Evolutionary conservation across 1,140 invertebrate genomes (phyloP).

Genomic region (Formica selysi): DNA sequence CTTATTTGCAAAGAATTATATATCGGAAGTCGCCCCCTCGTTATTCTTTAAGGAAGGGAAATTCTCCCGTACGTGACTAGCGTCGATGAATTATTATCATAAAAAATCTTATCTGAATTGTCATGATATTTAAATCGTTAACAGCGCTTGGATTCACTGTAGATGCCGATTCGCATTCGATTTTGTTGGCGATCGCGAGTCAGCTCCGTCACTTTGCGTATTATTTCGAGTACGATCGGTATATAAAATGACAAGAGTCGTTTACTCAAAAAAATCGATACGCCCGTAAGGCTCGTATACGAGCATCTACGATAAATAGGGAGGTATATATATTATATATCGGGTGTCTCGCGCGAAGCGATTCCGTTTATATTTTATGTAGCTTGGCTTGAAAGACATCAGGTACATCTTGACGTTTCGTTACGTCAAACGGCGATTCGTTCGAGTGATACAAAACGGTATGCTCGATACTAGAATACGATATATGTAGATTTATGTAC

Average conservation of each 20-base stretch:
- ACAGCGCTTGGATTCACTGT: conserved; percentile 29
- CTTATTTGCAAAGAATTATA: conserved; percentile 3
- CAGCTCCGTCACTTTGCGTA: not conserved
- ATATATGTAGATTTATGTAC: conserved; percentile 47
- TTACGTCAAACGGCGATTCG: conserved; percentile 67
- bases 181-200: not conserved
- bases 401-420: conserved; percentile 72
- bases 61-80: not conserved
- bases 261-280: conserved; percentile 43
- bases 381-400: conserved; percentile 74
- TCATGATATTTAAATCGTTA: conserved; percentile 21
- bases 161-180: conserved; percentile 24
- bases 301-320: conserved; percentile 38
- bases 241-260: conserved; percentile 50
- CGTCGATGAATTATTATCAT: conserved; percentile 10
- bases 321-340: conserved; percentile 19
- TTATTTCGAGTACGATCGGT: conserved; percentile 2
- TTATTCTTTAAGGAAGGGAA: not conserved
- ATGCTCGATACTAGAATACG: conserved; percentile 54
- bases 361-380: conserved; percentile 41
- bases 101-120: conserved; percentile 47
- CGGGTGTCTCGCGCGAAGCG: conserved; percentile 16
- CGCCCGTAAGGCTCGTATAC: conserved; percentile 6
- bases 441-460: conserved; percentile 63
- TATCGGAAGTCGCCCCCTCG: not conserved